phyloP scores from a whole-genome alignment of 2,113 vertebrate species.

The Trichomycterus rosablanca region DNA sequence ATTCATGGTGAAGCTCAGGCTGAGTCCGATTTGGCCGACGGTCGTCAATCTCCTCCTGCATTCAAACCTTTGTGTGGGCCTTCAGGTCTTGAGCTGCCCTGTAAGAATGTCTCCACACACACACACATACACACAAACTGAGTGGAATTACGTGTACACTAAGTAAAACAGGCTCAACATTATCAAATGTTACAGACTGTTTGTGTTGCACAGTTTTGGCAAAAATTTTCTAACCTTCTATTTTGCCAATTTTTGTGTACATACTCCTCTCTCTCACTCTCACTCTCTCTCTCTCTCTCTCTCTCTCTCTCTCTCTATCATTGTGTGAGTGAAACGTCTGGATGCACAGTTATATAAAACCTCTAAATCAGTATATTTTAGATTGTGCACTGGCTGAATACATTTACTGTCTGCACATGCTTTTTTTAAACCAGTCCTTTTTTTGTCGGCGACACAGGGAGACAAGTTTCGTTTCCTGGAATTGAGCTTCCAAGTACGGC shows the following conservation, averaged over 20 bases:
- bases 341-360: too few species aligned
- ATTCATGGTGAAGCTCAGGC: constrained; percentile 97
- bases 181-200: too few species aligned
- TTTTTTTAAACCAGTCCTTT: constrained; percentile 66
- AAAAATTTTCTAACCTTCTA: too few species aligned
- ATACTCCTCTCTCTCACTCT: too few species aligned
- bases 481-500: constrained; percentile 83
- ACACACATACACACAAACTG: background rate
- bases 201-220: too few species aligned
- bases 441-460: constrained; percentile 75
- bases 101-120: constrained; percentile 73
- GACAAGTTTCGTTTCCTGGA: constrained; percentile 78
- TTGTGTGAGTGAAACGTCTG: too few species aligned
- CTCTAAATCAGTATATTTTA: background rate
- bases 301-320: too few species aligned
- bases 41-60: constrained; percentile 87
- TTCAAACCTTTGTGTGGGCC: constrained; percentile 87
- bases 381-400: constrained; percentile 57
- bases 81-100: constrained; percentile 85
- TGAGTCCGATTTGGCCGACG: constrained; percentile 94
- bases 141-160: too few species aligned
- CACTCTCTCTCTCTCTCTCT: too few species aligned
- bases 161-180: too few species aligned
- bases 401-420: constrained; percentile 48
- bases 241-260: too few species aligned